phyloP scores from a whole-genome alignment of 2,113 vertebrate species.

The Caretta caretta region DNA sequence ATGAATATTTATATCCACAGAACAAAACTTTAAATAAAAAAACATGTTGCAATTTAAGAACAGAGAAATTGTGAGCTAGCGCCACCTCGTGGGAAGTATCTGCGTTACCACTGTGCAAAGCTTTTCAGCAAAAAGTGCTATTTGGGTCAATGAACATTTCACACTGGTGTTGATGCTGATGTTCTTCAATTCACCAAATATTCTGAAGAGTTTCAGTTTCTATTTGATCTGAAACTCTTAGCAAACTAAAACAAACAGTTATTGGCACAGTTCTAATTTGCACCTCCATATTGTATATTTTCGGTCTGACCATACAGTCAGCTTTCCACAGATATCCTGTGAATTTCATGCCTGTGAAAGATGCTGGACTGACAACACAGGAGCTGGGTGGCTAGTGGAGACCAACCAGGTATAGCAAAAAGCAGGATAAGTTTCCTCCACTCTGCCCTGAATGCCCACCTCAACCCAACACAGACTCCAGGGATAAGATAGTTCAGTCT shows the following conservation, averaged over 20 bases:
- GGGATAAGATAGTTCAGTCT: background rate
- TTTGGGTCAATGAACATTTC: background rate
- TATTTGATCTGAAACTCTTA: background rate
- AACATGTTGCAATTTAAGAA: background rate
- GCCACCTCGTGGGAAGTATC: conserved; percentile 61
- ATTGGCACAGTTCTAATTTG: background rate
- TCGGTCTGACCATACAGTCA: background rate
- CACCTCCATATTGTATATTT: background rate
- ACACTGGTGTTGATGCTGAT: background rate
- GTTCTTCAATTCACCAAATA: background rate
- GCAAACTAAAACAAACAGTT: background rate
- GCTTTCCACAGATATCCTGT: background rate
- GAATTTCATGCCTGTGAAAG: background rate
- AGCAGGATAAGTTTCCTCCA: background rate
- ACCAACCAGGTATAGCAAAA: background rate
- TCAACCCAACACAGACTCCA: background rate
- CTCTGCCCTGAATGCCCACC: background rate
- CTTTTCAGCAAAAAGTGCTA: background rate
- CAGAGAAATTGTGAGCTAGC: background rate
- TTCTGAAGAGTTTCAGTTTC: background rate
- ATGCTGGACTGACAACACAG: background rate
- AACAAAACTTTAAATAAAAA: background rate
- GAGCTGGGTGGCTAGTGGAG: background rate
- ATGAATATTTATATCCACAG: background rate
- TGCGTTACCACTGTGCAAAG: background rate